phyloP scores from a whole-genome alignment of 2,888 invertebrate genomes.

The Muschampia plurimacula region DNA sequence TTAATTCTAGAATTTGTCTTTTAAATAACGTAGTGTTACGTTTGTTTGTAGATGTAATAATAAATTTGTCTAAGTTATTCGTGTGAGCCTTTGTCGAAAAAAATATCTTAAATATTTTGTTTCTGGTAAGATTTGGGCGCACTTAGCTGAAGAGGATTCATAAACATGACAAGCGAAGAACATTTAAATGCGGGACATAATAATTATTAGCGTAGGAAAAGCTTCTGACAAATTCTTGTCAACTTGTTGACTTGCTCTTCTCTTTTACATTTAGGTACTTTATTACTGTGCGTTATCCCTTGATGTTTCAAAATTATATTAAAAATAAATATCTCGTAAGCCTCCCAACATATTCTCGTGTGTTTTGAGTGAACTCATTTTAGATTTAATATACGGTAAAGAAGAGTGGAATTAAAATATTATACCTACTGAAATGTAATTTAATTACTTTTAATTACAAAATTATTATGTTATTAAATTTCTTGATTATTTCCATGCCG shows the following conservation, averaged over 20 bases:
- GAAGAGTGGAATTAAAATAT: neutral
- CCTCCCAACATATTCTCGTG: constrained; percentile 12
- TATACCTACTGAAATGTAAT: neutral
- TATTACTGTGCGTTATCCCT: constrained; percentile 13
- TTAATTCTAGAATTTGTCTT: neutral
- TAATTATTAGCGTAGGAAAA: constrained; percentile 15
- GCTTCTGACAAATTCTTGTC: constrained; percentile 27
- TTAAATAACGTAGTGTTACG: neutral
- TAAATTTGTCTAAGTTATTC: neutral
- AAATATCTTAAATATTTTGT: constrained; percentile 18
- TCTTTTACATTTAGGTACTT: constrained; percentile 16
- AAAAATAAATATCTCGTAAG: constrained; percentile 13
- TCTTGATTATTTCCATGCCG: neutral
- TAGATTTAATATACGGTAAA: constrained; percentile 8
- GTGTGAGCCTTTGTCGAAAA: constrained; percentile 8
- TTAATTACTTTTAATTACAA: constrained; percentile 1
- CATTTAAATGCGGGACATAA: constrained; percentile 31
- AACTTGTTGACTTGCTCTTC: constrained; percentile 28
- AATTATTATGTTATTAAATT: neutral
- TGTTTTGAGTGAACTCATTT: constrained; percentile 2
- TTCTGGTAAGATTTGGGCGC: constrained; percentile 13
- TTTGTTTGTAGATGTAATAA: neutral
- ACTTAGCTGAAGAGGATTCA: constrained; percentile 28
- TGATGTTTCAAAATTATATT: constrained; percentile 13
- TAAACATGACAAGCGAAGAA: constrained; percentile 35